These are phyloP conservation scores for Acanthosepion lycidas DNA, from an alignment of 2,888 invertebrate species.

Conservation along the genomic window DNA sequence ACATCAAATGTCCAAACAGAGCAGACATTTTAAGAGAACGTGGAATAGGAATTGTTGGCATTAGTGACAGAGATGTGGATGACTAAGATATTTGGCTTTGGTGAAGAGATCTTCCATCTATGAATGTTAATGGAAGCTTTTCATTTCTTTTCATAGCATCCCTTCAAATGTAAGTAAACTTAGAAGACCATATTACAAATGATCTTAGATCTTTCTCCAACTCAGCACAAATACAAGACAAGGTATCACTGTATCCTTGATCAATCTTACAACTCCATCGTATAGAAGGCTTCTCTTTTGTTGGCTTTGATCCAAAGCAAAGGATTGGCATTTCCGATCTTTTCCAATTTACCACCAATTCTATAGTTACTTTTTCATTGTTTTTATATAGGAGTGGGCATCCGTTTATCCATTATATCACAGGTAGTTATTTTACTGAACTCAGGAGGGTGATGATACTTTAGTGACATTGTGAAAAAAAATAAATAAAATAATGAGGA, in stretches of 20 bases:
- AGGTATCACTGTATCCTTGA: background rate
- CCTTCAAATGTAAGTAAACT: background rate
- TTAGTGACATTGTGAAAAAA: background rate
- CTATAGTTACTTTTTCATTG: background rate
- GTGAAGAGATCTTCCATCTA: background rate
- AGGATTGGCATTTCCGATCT: background rate
- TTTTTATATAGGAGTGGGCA: background rate
- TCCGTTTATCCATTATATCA: background rate
- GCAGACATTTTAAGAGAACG: background rate
- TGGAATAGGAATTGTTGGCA: background rate
- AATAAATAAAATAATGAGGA: background rate
- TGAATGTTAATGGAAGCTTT: background rate
- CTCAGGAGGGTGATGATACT: background rate
- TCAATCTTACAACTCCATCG: background rate
- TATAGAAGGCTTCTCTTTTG: background rate
- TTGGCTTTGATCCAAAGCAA: constrained; percentile 9
- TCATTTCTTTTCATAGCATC: background rate
- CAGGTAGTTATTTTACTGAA: background rate
- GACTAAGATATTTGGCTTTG: background rate
- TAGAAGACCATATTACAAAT: background rate
- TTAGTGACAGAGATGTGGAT: background rate
- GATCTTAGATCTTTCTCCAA: background rate
- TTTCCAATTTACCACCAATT: background rate
- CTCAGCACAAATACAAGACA: background rate
- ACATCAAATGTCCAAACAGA: background rate